Percentiles rank a stretch among this genome's conserved stretches.
phyloP scores from a whole-genome alignment of 2,888 invertebrate genomes.

The Patella ulyssiponensis region DNA sequence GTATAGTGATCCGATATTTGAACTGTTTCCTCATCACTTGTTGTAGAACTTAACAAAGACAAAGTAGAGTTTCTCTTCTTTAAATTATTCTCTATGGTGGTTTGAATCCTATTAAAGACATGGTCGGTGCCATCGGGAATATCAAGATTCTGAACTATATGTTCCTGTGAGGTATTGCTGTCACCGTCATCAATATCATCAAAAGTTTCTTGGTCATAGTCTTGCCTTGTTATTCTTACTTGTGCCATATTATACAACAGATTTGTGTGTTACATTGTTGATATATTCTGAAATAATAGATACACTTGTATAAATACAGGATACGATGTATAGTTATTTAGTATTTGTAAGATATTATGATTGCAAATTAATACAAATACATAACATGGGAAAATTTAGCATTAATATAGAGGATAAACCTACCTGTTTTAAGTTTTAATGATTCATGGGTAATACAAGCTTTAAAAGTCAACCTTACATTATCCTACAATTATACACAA shows the following conservation, averaged over 20 bases:
- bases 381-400: too few relatives aligned
- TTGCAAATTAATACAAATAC: too few relatives aligned
- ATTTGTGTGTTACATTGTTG: too few relatives aligned
- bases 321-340: too few relatives aligned
- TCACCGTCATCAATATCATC: neutral
- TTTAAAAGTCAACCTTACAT: too few relatives aligned
- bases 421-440: too few relatives aligned
- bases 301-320: too few relatives aligned
- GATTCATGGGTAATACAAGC: too few relatives aligned
- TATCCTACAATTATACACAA: too few relatives aligned
- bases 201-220: neutral
- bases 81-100: constrained; percentile 41
- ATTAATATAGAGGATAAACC: too few relatives aligned
- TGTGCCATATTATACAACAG: neutral
- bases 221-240: neutral
- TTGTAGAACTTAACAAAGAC: constrained; percentile 28
- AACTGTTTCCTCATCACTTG: constrained; percentile 39
- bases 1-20: constrained; percentile 58
- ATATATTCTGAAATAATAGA: too few relatives aligned
- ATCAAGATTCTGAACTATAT: constrained; percentile 33
- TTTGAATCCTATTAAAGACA: constrained; percentile 51
- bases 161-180: constrained; percentile 32
- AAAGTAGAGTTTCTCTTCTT: constrained; percentile 43
- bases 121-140: constrained; percentile 39
- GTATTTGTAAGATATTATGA: too few relatives aligned